Percentiles rank a stretch among this genome's conserved stretches.
These are phyloP conservation scores for Lethenteron camtschaticum DNA, from an alignment of 2,113 vertebrate species.

Conservation along the genomic window DNA sequence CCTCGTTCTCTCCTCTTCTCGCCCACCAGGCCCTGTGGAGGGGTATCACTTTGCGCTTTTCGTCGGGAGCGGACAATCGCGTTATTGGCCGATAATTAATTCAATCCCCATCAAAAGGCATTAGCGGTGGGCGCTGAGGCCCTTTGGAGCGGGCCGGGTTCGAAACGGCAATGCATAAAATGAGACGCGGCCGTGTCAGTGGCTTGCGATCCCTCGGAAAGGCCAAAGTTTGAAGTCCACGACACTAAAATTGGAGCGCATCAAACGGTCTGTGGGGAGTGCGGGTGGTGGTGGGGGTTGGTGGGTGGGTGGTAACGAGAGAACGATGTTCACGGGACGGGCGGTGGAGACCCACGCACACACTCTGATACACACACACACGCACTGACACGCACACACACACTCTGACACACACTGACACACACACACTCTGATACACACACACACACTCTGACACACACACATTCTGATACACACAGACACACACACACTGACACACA, in stretches of 20 bases:
- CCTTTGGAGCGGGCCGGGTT: slow-evolving; percentile 22
- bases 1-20: slow-evolving; percentile 12
- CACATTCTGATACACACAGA: not conserved
- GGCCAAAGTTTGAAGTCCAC: too few species aligned
- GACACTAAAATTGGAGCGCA: too few species aligned
- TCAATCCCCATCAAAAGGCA: slow-evolving; percentile 97
- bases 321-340: too few species aligned
- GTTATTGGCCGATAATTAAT: slow-evolving; percentile 98
- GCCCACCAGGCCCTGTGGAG: slow-evolving; percentile 29
- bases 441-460: not conserved
- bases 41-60: slow-evolving; percentile 92
- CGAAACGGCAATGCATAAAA: too few species aligned
- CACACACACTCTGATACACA: not conserved
- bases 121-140: slow-evolving; percentile 48
- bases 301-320: too few species aligned
- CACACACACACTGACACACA: not conserved
- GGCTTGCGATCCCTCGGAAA: too few species aligned
- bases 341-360: not conserved
- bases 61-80: slow-evolving; percentile 73
- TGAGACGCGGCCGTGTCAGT: too few species aligned
- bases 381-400: not conserved
- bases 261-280: too few species aligned
- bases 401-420: not conserved
- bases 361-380: not conserved
- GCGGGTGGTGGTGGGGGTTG: too few species aligned